A percentile compares a stretch with the other conserved stretches of the same genome.
phyloP scores from a whole-genome alignment of 2,113 vertebrate genomes.

The Coptodon rendalli region DNA sequence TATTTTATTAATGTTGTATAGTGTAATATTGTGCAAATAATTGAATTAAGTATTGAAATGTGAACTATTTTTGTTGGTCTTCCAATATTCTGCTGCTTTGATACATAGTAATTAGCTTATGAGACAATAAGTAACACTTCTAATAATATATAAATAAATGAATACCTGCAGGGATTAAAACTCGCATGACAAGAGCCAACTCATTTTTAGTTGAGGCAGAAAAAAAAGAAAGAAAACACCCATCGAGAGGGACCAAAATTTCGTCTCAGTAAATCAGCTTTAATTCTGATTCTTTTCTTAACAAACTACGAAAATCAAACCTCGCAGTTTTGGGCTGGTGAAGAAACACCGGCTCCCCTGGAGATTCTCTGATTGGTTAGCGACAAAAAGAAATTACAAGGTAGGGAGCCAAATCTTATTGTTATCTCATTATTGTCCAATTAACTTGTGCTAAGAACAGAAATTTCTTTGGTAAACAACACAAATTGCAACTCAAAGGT shows the following conservation, averaged over 20 bases:
- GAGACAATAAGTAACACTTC: not conserved
- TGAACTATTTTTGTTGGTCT: not conserved
- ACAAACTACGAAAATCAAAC: conserved; percentile 1
- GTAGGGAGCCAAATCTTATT: not conserved
- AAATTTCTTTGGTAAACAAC: not conserved
- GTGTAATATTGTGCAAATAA: not conserved
- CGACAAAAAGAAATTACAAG: not conserved
- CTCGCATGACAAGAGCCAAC: not conserved
- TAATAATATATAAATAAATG: not conserved
- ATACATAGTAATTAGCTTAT: not conserved
- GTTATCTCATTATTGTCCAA: not conserved
- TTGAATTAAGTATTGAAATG: not conserved
- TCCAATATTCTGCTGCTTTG: not conserved
- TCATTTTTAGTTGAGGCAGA: not conserved
- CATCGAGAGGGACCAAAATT: not conserved
- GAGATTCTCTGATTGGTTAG: not conserved
- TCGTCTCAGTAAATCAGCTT: not conserved
- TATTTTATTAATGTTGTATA: not conserved
- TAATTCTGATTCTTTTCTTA: not conserved
- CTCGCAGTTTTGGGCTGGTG: not conserved
- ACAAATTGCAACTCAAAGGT: not conserved
- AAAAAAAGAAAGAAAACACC: not conserved
- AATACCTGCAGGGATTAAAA: not conserved
- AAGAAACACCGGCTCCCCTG: conserved; percentile 3
- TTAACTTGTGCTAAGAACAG: not conserved